These are phyloP conservation scores for Gymnocheta viridis DNA, from an alignment of 2,888 invertebrate genomes.

Conservation along the genomic window DNA sequence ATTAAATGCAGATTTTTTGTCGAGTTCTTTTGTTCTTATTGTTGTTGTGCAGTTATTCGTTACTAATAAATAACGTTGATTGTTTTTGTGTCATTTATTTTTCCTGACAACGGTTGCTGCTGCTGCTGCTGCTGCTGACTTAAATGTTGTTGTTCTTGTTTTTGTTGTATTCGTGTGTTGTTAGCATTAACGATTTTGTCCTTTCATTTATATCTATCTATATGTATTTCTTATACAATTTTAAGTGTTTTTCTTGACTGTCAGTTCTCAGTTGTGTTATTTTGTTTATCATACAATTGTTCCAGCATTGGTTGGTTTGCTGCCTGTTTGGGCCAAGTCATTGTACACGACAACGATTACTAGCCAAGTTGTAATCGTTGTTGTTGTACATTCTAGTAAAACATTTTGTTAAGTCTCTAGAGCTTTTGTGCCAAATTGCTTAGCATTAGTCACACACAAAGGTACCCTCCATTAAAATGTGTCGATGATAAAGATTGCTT, in stretches of 20 bases:
- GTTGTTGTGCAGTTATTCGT: conserved; percentile 46
- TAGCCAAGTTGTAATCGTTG: conserved; percentile 23
- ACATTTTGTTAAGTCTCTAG: conserved; percentile 64
- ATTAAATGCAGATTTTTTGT: conserved; percentile 77
- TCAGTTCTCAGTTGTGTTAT: conserved; percentile 50
- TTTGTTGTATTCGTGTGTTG: conserved; percentile 65
- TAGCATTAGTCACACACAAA: conserved; percentile 72
- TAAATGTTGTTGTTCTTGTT: conserved; percentile 25
- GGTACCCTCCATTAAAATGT: conserved; percentile 64
- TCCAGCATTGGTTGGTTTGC: not conserved
- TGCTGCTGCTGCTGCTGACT: conserved; percentile 18
- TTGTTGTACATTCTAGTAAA: conserved; percentile 49
- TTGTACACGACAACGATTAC: conserved; percentile 22
- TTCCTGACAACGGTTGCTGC: conserved; percentile 24
- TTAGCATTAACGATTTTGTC: conserved; percentile 72
- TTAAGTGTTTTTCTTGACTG: conserved; percentile 37
- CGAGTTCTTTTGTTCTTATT: conserved; percentile 14
- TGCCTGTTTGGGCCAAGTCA: conserved; percentile 7
- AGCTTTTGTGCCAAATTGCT: conserved; percentile 72
- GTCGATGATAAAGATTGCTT: conserved; percentile 58
- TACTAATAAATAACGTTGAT: conserved; percentile 65
- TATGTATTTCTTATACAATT: conserved; percentile 38
- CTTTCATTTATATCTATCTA: conserved; percentile 55
- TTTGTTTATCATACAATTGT: conserved; percentile 3
- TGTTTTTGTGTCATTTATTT: conserved; percentile 54